Evolutionary conservation across 2,113 vertebrate genomes (phyloP).

Genomic region (Ploceus nigricollis): DNA sequence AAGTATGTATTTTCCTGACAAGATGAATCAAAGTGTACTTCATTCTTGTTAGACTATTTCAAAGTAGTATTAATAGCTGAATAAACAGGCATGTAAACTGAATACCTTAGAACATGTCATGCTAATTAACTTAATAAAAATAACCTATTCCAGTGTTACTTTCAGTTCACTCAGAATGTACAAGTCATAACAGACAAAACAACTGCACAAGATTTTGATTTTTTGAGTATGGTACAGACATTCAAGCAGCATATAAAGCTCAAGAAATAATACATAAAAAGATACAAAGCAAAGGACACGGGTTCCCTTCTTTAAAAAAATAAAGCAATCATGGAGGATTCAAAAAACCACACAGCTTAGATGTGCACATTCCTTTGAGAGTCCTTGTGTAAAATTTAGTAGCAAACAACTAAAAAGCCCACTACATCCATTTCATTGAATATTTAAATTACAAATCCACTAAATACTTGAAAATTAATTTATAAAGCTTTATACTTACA

Average conservation of each 20-base stretch:
- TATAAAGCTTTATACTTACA: conserved; percentile 79
- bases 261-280: neutral
- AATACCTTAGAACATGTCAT: neutral
- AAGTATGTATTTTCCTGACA: neutral
- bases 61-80: neutral
- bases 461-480: neutral
- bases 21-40: neutral
- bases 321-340: rapidly evolving
- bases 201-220: neutral
- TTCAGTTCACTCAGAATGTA: neutral
- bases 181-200: neutral
- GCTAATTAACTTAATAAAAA: neutral
- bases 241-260: neutral
- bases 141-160: neutral
- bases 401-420: neutral
- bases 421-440: neutral
- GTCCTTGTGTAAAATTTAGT: neutral
- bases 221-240: neutral
- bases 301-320: neutral
- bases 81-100: neutral
- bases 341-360: neutral
- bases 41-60: neutral
- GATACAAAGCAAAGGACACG: neutral
- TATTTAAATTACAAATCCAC: neutral
- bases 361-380: neutral